Conservation (phyloP, 2,888 invertebrate genomes). For the Papilio elwesi region DNA sequence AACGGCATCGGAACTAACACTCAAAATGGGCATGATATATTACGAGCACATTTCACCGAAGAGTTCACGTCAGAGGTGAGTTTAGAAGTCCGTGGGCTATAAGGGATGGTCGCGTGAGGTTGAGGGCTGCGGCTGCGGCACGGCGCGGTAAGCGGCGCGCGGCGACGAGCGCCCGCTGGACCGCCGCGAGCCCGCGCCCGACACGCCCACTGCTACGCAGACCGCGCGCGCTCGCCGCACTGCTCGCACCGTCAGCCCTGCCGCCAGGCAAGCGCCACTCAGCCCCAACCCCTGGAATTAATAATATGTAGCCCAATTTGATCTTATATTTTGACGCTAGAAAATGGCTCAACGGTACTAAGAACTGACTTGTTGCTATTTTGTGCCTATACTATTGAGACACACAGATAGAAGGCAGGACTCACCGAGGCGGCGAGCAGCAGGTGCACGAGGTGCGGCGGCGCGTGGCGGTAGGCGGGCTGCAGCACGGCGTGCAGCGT, state of each 20-base stretch:
- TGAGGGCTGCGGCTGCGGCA: slow-evolving; percentile 48
- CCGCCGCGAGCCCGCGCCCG: slow-evolving; percentile 40
- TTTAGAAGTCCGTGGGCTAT: slow-evolving; percentile 65
- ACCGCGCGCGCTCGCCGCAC: slow-evolving; percentile 44
- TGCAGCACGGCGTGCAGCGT: slow-evolving; percentile 60
- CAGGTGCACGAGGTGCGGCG: slow-evolving; percentile 44
- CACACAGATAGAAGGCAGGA: too few relatives aligned
- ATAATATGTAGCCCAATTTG: background rate
- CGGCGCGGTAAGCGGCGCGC: slow-evolving; percentile 57
- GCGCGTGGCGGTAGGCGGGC: slow-evolving; percentile 53
- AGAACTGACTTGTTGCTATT: too few relatives aligned
- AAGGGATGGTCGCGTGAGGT: slow-evolving; percentile 63
- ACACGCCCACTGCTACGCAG: slow-evolving; percentile 45
- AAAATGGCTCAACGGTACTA: too few relatives aligned
- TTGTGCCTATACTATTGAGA: too few relatives aligned
- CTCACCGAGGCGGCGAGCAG: slow-evolving; percentile 52
- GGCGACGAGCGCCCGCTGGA: slow-evolving; percentile 40
- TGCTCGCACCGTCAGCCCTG: slow-evolving; percentile 46
- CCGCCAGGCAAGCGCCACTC: slow-evolving; percentile 51
- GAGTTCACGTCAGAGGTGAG: background rate
- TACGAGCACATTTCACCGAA: background rate
- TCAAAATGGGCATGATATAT: background rate
- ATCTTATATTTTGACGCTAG: too few relatives aligned
- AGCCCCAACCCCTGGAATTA: slow-evolving; percentile 55
- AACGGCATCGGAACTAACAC: background rate